Conservation (phyloP, 2,797 vertebrate species). For the Cynopterus sphinx region DNA sequence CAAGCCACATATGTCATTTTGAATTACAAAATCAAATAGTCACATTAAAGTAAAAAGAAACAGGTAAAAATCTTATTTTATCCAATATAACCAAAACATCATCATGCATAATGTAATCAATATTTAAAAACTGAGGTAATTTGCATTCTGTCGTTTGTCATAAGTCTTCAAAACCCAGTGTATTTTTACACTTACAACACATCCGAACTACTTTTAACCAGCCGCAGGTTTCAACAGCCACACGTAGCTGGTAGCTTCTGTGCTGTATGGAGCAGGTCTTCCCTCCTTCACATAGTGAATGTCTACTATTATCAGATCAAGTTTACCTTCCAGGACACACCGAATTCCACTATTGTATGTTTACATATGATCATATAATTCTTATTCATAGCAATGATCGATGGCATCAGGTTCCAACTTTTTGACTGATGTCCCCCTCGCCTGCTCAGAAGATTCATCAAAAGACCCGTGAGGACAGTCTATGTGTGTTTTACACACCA, state of each 20-base stretch:
- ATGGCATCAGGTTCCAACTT: not conserved
- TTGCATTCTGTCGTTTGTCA: not conserved
- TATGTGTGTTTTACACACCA: not conserved
- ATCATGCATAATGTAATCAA: not conserved
- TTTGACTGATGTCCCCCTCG: not conserved
- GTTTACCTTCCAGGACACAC: not conserved
- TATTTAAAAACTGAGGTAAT: not conserved
- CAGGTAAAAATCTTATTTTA: not conserved
- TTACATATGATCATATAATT: not conserved
- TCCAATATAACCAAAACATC: not conserved
- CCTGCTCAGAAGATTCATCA: not conserved
- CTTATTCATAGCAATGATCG: not conserved
- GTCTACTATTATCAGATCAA: not conserved
- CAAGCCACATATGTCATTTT: not conserved
- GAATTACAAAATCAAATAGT: not conserved
- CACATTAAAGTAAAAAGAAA: conserved; percentile 20
- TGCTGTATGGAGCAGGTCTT: not conserved
- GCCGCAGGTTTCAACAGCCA: not conserved
- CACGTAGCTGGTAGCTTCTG: not conserved
- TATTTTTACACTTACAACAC: not conserved
- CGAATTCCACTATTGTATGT: not conserved
- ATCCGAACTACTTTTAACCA: not conserved
- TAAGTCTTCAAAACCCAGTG: not conserved
- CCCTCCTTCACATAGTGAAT: not conserved
- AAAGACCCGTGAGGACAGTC: not conserved